Evolutionary conservation across 2,797 vertebrate species (phyloP), one percentile per base, ranked within the genome.

Genomic region (Phrynocephalus forsythii): DNA sequence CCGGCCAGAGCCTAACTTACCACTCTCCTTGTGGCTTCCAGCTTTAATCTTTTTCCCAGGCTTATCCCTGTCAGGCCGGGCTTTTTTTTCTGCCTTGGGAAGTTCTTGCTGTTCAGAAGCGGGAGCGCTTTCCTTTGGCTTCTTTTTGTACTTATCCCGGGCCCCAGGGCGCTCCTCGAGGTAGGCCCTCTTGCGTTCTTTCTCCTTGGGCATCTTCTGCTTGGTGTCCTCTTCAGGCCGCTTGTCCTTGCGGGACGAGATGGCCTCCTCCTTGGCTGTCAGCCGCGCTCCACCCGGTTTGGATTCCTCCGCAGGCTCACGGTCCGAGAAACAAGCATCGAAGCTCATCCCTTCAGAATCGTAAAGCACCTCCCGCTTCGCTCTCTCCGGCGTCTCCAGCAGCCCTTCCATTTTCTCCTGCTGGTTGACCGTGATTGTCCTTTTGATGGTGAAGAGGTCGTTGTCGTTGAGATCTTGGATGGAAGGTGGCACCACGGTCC

Each of bases 381-480:
- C 97, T 5, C 94, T 95, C 88, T 97, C 96, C 6, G 97, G 98
- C 0, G 96, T 95, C 44, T 95, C 97, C 72, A 90, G 91, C 4
- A 95, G 2, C 84, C 91, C 89, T 5, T 94, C 93, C 0, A 94
- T 10, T 88, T 95, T 95, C 20, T 96, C 95, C 0, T 94, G 92
- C 26, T 96, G 95, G 80, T 92, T 98, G 81, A 99, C 98, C 0
- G 98, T 99, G 90, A 99, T 99, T 79, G 98, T 99, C 67, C 98
- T 96, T 86, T 99, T 99, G 90, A 99, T 99, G 86, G 98, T 97
- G 20, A 98, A 98, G 0, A 99, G 97, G 26, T 99, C 98, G 0
- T 98, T 97, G 44, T 98, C 98, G 3, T 98, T 99, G 10, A 99
- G 97, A 90, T 99, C 98, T 91, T 99, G 98, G 92, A 99, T 98